Evolutionary conservation across 2,113 vertebrate genomes (phyloP), one percentile per base, ranked within the genome.

Genomic region (Australoheros scitulus): DNA sequence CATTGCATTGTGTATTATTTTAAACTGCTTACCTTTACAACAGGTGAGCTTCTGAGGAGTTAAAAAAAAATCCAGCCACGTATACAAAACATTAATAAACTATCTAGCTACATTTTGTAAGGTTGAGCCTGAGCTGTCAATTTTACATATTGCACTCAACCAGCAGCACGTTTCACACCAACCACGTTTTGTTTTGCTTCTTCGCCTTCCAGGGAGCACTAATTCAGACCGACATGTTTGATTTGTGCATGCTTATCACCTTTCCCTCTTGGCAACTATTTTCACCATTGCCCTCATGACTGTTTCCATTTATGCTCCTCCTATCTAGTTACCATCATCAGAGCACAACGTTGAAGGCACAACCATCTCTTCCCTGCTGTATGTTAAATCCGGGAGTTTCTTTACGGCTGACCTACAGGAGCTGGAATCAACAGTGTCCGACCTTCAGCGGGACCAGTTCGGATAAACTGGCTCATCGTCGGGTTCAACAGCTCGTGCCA

Each of bases 311-410:
- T 60, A 50, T 61, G 14, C n/a, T 58, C 41, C n/a, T 2, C 64
- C 3, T 9, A 47, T 68, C 22, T 8, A 70, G 64, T 41, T 70
- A 0, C 18, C 26, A 26, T 61, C 36, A 60, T 75, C 14, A 61
- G 10, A 64, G 20, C 22, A 43, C 61, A 79, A 4, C 34, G 60
- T 34, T 74, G 13, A 87, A 90, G 90, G 86, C 91, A 92, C 86
- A 60, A 72, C 76, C n/a, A 26, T 5, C 18, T 64, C 61, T 18
- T 11, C 22, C 11, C 36, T 50, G 76, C 36, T 13, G 24, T 2
- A 20, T 61, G 52, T 20, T 59, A 32, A 6, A 0, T 52, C 47
- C 3, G 6, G 65, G 65, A 68, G 50, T 55, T 75, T 63, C 10
- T 24, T 34, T 68, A 52, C 7, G 18, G 34, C 38, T 56, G 17